These are phyloP conservation scores for Ophion ellenae DNA, from an alignment of 2,888 invertebrate genomes.

Conservation along the genomic window DNA sequence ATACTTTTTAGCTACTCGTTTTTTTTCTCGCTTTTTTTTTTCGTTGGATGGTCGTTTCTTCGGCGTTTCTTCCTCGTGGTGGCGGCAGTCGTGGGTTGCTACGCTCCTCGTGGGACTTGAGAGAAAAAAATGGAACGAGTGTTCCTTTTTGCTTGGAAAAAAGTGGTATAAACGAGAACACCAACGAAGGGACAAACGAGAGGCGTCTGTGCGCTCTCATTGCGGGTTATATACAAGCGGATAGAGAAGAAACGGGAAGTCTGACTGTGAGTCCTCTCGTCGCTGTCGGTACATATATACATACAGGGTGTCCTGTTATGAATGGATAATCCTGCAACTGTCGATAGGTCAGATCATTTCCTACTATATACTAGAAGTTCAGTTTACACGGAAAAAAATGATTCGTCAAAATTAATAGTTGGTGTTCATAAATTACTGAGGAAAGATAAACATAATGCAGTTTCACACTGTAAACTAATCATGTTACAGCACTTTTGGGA, in stretches of 20 bases:
- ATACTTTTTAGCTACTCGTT: slow-evolving; percentile 7
- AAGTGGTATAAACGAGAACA: slow-evolving; percentile 48
- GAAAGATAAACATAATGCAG: no score
- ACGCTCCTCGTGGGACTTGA: not conserved
- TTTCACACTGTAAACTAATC: no score
- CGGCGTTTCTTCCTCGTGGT: slow-evolving; percentile 27
- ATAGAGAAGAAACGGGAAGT: slow-evolving; percentile 61
- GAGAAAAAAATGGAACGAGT: slow-evolving; percentile 6
- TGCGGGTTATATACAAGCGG: slow-evolving; percentile 29
- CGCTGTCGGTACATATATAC: not conserved
- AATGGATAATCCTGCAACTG: no score
- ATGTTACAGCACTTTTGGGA: no score
- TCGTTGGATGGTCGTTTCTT: not conserved
- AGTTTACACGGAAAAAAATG: no score
- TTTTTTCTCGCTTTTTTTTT: slow-evolving; percentile 12
- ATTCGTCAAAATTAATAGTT: no score
- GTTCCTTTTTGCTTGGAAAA: slow-evolving; percentile 16
- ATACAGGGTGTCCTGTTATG: no score
- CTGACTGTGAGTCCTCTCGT: not conserved
- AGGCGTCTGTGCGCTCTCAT: slow-evolving; percentile 53
- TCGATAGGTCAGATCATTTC: no score
- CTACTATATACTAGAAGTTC: no score
- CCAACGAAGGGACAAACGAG: slow-evolving; percentile 58
- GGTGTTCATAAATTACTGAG: no score
- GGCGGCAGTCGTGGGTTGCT: slow-evolving; percentile 35